Base-by-base conservation (phyloP, 2,888 invertebrate genomes). In the Cheilosia vulpina region DNA sequence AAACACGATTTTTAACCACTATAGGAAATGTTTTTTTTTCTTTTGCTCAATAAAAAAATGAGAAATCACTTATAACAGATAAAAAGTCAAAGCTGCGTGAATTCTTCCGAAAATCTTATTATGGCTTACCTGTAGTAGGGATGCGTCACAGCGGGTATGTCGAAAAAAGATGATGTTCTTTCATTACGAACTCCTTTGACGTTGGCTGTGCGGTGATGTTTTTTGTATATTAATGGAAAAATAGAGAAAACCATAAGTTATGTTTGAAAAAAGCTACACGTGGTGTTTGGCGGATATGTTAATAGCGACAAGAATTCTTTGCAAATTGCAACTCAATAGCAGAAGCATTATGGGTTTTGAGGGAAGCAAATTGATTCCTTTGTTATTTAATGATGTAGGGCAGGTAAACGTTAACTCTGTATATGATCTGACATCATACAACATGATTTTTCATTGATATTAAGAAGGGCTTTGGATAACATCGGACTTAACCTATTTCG, bases 131-230 rank as follows among this genome's bases (percentile, higher is more conserved):
- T 92, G 90, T 92, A 92, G 89, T 92, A 92, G 82, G 92, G 92
- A 89, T 92, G 92, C 88, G 92, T 91, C 92, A 92, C 92, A 92
- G 92, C 92, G 89, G 92, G 92, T 89, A 92, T 91, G 89, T 92
- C 92, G 90, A 92, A 92, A 90, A 92, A 92, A 90, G 90, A 90
- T 90, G 92, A 91, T 89, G 92, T 90, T 90, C 92, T 91, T 90
- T 92, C 92, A 90, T 91, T 91, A 89, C 92, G 92, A 88, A 91
- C 90, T 90, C 91, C 92, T 92, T 92, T 92, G 89, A 91, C 92
- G 90, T 90, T 92, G 63, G 90, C 91, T 91, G 90, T 87, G 89
- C 89, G 82, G 24, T 72, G 43, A 57, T 34, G 76, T 27, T 76
- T 53, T 52, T 75, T 81, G 57, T 80, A 72, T 69, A 72, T 77